These are phyloP conservation scores for Malurus leucopterus DNA, from an alignment of 2,797 vertebrate species.

Conservation along the genomic window DNA sequence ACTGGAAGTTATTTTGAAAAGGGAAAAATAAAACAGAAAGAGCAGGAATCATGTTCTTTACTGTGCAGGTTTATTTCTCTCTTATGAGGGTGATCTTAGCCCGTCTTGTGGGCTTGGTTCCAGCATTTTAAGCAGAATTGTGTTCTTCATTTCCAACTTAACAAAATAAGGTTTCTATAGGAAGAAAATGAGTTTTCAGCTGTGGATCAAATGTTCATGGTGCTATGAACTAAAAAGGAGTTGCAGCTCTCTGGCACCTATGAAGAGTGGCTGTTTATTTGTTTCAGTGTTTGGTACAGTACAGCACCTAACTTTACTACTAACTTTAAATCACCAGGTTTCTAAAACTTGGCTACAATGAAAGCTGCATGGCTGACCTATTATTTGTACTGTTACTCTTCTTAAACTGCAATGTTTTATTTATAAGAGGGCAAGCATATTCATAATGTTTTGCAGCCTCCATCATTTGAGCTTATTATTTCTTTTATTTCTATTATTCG, in stretches of 20 bases:
- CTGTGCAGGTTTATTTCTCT: background rate
- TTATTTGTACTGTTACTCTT: background rate
- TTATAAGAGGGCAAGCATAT: background rate
- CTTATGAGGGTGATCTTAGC: background rate
- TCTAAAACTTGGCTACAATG: background rate
- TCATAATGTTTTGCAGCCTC: background rate
- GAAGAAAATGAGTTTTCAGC: background rate
- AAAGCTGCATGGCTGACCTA: background rate
- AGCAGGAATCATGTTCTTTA: background rate
- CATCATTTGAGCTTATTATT: background rate
- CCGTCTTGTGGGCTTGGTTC: background rate
- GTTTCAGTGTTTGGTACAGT: background rate
- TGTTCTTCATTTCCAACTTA: background rate
- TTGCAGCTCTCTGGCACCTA: background rate
- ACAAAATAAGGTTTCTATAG: background rate
- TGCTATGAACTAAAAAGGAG: background rate
- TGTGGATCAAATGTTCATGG: background rate
- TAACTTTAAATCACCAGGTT: background rate
- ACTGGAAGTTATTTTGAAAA: background rate
- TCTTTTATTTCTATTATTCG: background rate
- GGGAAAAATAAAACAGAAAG: background rate
- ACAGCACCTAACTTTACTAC: background rate
- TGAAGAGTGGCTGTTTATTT: background rate
- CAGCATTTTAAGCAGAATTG: background rate
- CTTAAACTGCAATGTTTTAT: background rate